Conservation (phyloP, 2,797 vertebrate species). For the Halcyon chelicuti region DNA sequence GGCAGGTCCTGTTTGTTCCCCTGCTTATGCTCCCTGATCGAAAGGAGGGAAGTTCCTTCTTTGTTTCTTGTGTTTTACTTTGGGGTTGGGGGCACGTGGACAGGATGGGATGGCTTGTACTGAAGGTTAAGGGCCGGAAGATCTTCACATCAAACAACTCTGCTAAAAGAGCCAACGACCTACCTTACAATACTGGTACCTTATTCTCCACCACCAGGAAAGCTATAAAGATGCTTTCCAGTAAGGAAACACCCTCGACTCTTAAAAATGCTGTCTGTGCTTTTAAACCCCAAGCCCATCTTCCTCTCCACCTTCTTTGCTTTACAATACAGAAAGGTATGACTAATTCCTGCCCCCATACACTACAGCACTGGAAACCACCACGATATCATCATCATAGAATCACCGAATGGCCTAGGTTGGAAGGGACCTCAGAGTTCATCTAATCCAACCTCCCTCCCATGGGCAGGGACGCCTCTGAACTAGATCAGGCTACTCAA, state of each 20-base stretch:
- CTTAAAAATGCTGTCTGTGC: background rate
- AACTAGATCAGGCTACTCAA: no score
- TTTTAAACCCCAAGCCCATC: background rate
- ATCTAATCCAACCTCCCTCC: no score
- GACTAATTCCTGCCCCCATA: background rate
- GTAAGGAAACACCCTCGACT: background rate
- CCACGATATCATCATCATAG: background rate
- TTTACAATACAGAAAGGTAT: background rate
- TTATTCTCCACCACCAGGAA: background rate
- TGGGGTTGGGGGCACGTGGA: accelerated
- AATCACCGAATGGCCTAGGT: no score
- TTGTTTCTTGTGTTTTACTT: background rate
- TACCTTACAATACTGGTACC: background rate
- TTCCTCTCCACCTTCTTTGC: background rate
- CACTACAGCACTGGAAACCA: background rate
- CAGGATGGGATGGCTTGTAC: background rate
- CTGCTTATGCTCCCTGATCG: background rate
- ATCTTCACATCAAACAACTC: accelerated
- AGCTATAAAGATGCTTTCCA: background rate
- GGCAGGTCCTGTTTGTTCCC: accelerated
- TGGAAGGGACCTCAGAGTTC: no score
- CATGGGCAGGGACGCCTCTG: no score
- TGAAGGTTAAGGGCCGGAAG: background rate
- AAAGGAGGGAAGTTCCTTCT: background rate
- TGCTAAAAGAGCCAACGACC: background rate